A percentile compares a stretch with the other conserved stretches of the same genome.
These are phyloP conservation scores for Pristionchus exspectatus DNA, from an alignment of 2,888 invertebrate genomes.

Conservation along the genomic window DNA sequence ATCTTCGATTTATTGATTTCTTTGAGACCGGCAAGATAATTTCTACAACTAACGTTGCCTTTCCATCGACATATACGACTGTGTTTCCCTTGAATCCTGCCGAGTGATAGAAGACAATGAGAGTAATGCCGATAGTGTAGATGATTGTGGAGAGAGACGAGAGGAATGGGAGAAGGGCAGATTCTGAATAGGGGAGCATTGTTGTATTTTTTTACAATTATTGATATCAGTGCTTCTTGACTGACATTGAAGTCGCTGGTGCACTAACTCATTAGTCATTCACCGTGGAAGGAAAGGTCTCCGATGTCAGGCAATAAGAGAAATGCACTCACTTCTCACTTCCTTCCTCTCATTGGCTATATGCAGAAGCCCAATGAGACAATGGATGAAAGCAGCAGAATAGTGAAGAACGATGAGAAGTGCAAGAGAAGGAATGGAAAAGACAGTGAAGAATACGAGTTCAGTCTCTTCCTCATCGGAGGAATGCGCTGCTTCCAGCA, in stretches of 20 bases:
- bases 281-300: too few species aligned
- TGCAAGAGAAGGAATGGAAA: neutral
- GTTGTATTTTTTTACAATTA: too few species aligned
- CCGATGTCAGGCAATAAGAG: too few species aligned
- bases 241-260: too few species aligned
- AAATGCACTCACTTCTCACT: neutral
- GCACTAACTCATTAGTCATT: too few species aligned
- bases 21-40: neutral
- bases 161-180: neutral
- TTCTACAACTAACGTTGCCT: neutral
- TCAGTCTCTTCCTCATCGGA: neutral
- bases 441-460: neutral
- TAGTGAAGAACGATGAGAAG: neutral
- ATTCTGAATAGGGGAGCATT: neutral
- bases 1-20: too few species aligned
- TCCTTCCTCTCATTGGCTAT: neutral
- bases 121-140: neutral
- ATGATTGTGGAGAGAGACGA: neutral
- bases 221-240: too few species aligned
- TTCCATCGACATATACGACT: neutral
- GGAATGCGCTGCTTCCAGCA: neutral
- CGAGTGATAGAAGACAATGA: constrained; percentile 12
- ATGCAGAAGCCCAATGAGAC: neutral
- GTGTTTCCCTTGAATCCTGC: constrained; percentile 30
- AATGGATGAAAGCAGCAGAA: neutral